Conservation (phyloP, 2,797 vertebrate species). For the Coracias cyanogaster region DNA sequence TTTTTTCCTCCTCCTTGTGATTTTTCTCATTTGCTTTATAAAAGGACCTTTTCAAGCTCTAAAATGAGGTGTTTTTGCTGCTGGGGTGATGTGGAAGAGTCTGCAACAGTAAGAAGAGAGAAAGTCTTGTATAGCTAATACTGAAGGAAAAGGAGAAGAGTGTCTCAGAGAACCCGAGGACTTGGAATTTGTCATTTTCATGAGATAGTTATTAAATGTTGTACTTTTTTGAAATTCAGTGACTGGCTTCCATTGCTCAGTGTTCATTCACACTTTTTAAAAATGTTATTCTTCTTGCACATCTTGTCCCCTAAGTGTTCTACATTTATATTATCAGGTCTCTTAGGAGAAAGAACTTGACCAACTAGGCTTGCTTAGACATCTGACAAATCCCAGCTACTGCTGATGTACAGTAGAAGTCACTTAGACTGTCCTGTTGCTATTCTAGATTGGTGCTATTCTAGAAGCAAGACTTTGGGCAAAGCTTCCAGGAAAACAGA, state of each 20-base stretch:
- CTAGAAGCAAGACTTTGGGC: not conserved
- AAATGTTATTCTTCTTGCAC: fast-evolving
- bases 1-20: not conserved
- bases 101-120: not conserved
- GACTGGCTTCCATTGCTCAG: not conserved
- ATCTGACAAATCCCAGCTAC: not conserved
- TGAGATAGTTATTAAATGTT: not conserved
- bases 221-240: not conserved
- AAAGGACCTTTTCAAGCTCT: not conserved
- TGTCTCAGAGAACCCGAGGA: not conserved
- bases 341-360: not conserved
- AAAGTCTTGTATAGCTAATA: not conserved
- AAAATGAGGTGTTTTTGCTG: not conserved
- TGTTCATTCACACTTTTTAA: not conserved
- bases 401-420: not conserved
- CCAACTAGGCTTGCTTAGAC: not conserved
- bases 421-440: not conserved
- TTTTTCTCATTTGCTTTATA: not conserved
- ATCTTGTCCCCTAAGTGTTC: not conserved
- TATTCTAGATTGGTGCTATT: not conserved
- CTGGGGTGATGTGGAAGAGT: not conserved
- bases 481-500: not conserved
- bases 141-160: not conserved
- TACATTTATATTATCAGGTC: not conserved
- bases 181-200: not conserved